Evolutionary conservation across 2,888 invertebrate species (phyloP).

Genomic region (Sepiola atlantica): DNA sequence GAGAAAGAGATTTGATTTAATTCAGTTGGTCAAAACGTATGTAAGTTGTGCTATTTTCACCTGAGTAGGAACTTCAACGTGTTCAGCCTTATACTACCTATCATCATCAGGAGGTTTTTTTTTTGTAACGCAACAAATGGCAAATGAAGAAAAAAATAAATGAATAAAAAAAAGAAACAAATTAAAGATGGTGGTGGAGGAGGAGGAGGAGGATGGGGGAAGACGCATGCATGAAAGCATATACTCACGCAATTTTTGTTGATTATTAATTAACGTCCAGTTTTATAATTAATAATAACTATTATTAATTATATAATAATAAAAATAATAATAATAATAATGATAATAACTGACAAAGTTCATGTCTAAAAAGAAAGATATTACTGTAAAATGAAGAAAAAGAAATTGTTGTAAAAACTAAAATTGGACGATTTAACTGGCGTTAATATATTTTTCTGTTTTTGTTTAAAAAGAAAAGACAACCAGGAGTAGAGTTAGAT

Average conservation of each 20-base stretch:
- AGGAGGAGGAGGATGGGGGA: not conserved
- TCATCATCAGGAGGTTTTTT: not conserved
- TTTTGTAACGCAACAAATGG: not conserved
- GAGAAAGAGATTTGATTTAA: constrained; percentile 24
- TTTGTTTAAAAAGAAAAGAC: not conserved
- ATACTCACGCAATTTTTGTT: not conserved
- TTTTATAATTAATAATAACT: too few species aligned
- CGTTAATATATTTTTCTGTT: not conserved
- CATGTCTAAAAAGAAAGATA: not conserved
- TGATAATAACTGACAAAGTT: not conserved
- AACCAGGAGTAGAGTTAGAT: too few species aligned
- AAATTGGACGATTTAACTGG: not conserved
- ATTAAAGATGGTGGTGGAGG: not conserved
- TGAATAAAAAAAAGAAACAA: not conserved
- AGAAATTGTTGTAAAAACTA: not conserved
- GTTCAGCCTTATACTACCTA: not conserved
- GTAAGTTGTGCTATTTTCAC: not conserved
- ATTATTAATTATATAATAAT: too few species aligned
- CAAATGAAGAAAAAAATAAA: not conserved
- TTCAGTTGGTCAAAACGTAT: not conserved
- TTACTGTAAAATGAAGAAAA: not conserved
- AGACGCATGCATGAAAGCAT: not conserved
- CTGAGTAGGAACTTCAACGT: not conserved
- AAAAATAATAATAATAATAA: too few species aligned
- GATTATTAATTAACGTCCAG: not conserved